Evolutionary conservation across 2,797 vertebrate genomes (phyloP), one percentile per base, ranked within the genome.

Genomic region (Sorex maritimensis): DNA sequence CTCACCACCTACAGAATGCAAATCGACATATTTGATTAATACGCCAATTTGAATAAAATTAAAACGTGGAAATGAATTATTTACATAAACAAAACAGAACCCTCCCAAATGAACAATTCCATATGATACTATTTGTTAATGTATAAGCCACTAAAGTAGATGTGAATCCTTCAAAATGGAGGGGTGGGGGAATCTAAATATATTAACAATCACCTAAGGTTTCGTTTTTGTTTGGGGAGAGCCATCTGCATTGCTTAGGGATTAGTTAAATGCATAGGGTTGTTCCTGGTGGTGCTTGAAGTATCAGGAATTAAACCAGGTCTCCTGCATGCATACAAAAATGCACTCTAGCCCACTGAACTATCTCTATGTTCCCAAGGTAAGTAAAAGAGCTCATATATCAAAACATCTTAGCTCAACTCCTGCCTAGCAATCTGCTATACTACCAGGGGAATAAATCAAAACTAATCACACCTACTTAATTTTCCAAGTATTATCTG

Each of bases 401-500:
- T 88, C 81, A 72, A 72, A 19, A 23, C 52, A 1, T 75, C 30
- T 38, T 75, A 72, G 26, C 52, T 90, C 38, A 67, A 55, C 65
- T 6, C 44, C 55, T 44, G 30, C 28, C 52, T 71, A 58, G 26
- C n/a, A 85, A 44, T 90, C 24, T 28, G 41, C 14, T 34, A 11
- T 77, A 14, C 4, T 44, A 0, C 26, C 52, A 63, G n/a, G 71
- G 93, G 30, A 89, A 9, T 77, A 93, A 87, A 82, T n/a, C 49
- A 83, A 49, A 65, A 24, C 58, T 67, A 94, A 92, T 5, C 61
- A 65, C 28, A 63, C 49, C 58, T 68, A 77, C 41, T 61, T 90
- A 69, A 94, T 90, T 46, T 88, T 85, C 49, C 65, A 92, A 85
- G 67, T 80, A 79, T 94, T 95, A 78, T 82, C 49, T 90, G 72